Base-by-base conservation (phyloP, 2,888 invertebrate genomes). In the Tipula vernalis region DNA sequence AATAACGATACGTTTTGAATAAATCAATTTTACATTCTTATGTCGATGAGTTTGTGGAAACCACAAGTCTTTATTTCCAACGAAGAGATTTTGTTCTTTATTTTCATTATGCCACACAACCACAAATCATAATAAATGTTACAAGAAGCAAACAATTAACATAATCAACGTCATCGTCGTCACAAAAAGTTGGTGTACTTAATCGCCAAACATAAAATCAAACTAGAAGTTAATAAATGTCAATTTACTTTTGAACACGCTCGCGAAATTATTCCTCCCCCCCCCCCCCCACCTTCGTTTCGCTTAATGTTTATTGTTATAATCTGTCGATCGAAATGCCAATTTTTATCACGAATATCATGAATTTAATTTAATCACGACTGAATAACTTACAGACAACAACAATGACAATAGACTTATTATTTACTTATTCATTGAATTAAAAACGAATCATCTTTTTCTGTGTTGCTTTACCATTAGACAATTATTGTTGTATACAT, bases 281-380 rank as follows among this genome's bases (percentile, higher is more conserved):
- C 51, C 5, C n/a, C 10, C 3, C 3, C 15, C 1, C 15, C 51
- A 0, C 51, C 5, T 2, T 3, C 71, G 71, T 6, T 57, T 57
- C 71, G 28, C 71, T 10, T 12, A 18, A 71, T 28, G 2, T 28
- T 28, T 71, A 71, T 71, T 18, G 28, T 18, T 5, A 28, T 28
- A 28, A 28, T 28, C 28, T 28, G 28, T 57, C 6, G 2, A 28
- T 3, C 10, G 28, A 71, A 28, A 8, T n/a, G 28, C 10, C 6
- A 28, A 71, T 71, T 28, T 71, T 71, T 6, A 28, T 71, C 51
- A 51, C 51, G 51, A 51, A 51, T 10, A 71, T 18, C 71, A 71
- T 71, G 71, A 71, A 71, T 71, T 71, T 71, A 71, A 71, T 71
- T 71, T 71, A 71, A 71, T 71, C 71, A 71, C 71, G 71, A 71